Percentiles rank a stretch among this genome's conserved stretches.
Conservation (phyloP, 2,797 vertebrate species). For the Danio jaintianensis region DNA sequence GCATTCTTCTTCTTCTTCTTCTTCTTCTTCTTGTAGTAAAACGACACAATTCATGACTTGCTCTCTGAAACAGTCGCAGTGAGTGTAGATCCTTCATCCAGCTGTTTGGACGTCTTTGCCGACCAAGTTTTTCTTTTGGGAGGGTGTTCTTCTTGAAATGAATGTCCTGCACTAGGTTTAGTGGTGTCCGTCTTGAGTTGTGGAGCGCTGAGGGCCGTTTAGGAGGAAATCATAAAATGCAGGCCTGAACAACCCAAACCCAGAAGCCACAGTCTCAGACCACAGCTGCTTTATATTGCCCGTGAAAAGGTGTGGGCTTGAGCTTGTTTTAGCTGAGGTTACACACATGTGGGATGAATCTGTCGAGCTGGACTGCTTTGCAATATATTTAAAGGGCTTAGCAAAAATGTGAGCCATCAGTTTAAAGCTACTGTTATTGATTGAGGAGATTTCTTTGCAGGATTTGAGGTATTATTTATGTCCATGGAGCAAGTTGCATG, state of each 20-base stretch:
- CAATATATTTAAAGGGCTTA: slow-evolving; percentile 6
- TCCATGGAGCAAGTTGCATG: slow-evolving; percentile 1
- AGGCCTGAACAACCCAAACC: slow-evolving; percentile 25
- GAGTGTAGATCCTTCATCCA: background rate
- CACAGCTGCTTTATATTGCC: slow-evolving; percentile 47
- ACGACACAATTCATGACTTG: background rate
- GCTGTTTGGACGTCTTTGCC: background rate
- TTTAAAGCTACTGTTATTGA: background rate
- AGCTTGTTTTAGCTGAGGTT: slow-evolving; percentile 61
- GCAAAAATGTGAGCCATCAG: background rate
- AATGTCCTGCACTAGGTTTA: slow-evolving; percentile 18
- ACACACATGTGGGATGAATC: slow-evolving; percentile 37
- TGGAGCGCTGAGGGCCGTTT: slow-evolving; percentile 26
- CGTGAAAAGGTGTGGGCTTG: slow-evolving; percentile 44
- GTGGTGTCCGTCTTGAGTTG: background rate
- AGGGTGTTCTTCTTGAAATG: slow-evolving; percentile 18
- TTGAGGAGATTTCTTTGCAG: background rate
- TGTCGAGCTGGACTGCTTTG: background rate
- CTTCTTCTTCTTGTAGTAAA: no score
- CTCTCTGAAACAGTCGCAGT: slow-evolving; percentile 7
- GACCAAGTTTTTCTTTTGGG: background rate
- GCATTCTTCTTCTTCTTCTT: no score
- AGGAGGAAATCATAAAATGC: slow-evolving; percentile 42
- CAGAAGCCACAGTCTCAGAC: slow-evolving; percentile 48
- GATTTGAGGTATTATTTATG: slow-evolving; percentile 1